Evolutionary conservation across 1,140 invertebrate genomes (phyloP), one percentile per base, ranked within the genome.

Genomic region (Plutomurus gul): DNA sequence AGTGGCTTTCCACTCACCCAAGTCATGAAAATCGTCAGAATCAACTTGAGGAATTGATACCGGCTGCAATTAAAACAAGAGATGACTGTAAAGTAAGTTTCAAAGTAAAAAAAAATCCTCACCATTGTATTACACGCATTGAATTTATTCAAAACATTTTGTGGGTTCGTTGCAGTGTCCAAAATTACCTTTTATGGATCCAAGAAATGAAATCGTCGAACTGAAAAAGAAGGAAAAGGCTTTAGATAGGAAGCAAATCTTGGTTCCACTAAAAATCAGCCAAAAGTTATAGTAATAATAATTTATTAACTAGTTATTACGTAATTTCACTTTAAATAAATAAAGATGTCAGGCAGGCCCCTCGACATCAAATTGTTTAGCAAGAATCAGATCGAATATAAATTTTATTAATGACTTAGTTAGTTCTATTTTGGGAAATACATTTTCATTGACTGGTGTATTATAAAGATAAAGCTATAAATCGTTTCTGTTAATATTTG

Each of bases 1-100:
- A 90, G 82, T 90, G 88, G 86, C 81, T 92, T 25, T 91, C 90
- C 1, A 91, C 91, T 13, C 91, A 92, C 87, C 91, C 91, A 4
- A 84, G 85, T 78, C 87, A 89, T 85, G 88, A 87, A 7, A 88
- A 86, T 65, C 85, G 91, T 46, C 86, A 88, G 39, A 84, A 87
- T 51, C 82, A 85, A 30, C 82, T 92, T 2, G 87, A 90, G 76
- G 74, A 84, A 27, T 75, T 87, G 37, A 84, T 92, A 39, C 85
- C 87, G 8, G 80, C 87, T 80, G 89, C 86, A 40, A 51, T 88
- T 18, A 47, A 81, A 27, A 72, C 87, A 37, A 81, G 87, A 76
- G 72, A 75, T 1, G 82, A 82, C 4, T 85, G 85, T 76, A 78
- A 83, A 30, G 84, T 82, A 80, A 70, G 8, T 46, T 36, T 43